These are phyloP conservation scores for Rhineura floridana DNA, from an alignment of 2,113 vertebrate species.

Conservation along the genomic window DNA sequence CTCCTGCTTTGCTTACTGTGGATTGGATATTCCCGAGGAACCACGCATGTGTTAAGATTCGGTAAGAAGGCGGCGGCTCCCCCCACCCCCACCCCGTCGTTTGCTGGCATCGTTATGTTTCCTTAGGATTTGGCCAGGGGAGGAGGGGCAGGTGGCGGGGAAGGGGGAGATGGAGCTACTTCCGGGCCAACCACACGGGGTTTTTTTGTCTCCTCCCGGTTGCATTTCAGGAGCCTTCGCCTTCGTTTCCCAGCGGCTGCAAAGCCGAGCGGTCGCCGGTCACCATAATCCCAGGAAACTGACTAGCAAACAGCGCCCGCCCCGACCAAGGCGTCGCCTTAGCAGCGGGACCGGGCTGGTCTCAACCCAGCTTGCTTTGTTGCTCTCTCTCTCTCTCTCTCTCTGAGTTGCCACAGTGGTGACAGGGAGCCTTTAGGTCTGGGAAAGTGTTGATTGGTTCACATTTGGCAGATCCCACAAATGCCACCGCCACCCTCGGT, in stretches of 20 bases:
- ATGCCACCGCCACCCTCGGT: too few species aligned
- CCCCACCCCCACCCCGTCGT: neutral
- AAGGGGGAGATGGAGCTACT: neutral
- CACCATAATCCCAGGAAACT: neutral
- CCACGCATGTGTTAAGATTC: slow-evolving; percentile 97
- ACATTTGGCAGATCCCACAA: neutral
- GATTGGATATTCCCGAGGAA: slow-evolving; percentile 94
- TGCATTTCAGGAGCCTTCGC: neutral
- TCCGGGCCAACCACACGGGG: neutral
- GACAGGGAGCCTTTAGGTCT: neutral
- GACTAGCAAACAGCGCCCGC: neutral
- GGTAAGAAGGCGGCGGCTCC: slow-evolving; percentile 83
- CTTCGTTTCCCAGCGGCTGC: neutral
- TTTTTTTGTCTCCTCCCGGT: slow-evolving; percentile 1
- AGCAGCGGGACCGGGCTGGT: neutral
- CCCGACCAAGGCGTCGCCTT: neutral
- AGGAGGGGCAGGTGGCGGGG: slow-evolving; percentile 32
- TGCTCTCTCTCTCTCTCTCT: neutral
- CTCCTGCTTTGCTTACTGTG: slow-evolving; percentile 89
- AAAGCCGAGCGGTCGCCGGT: too few species aligned
- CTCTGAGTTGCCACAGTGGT: neutral
- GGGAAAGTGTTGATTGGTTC: neutral
- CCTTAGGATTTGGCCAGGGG: slow-evolving; percentile 38
- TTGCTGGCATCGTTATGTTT: slow-evolving; percentile 34
- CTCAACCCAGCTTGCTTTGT: neutral